Base-by-base conservation (phyloP, 2,888 invertebrate species). In the Spilarctia lutea region DNA sequence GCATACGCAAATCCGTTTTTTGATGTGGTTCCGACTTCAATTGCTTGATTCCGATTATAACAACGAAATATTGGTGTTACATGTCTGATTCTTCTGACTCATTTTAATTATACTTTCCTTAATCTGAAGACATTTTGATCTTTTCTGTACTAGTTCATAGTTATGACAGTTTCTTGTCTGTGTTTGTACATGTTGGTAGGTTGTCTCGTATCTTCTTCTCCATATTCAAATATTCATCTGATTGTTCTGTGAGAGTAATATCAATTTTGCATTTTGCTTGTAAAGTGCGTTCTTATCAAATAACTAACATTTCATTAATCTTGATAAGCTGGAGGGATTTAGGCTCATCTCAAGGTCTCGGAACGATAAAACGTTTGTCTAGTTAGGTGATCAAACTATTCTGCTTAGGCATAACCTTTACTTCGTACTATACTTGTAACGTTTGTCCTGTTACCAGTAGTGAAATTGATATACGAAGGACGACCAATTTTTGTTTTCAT, bases 291-390 rank as follows among this genome's bases (percentile, higher is more conserved):
- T 76, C 78, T 79, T 84, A 86, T 87, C 86, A 68, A 71, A 75
- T 81, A 81, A 85, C 81, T 84, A 86, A 82, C 81, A 87, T 88
- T 87, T 86, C 87, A 87, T 90, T 92, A 93, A 94, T 93, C 94
- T 92, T 90, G 93, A 94, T 94, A 93, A 93, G 90, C 84, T 87
- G 87, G 88, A 89, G 79, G 87, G 89, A 90, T 89, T 87, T 84
- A 84, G 85, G 88, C 88, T 92, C 90, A 90, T 91, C 90, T 88
- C 92, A 94, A 94, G 94, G 94, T 82, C 88, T 86, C 78, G 75
- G 67, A 75, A 81, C 84, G 94, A 94, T 94, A 94, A 94, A 90
- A 88, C 81, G 84, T 79, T 84, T 86, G 83, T 86, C 85, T 77
- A 77, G 81, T 81, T 81, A 82, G 80, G 74, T 79, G 74, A 85